Evolutionary conservation across 2,113 vertebrate genomes (phyloP).

Genomic region (Ammodytes dubius): DNA sequence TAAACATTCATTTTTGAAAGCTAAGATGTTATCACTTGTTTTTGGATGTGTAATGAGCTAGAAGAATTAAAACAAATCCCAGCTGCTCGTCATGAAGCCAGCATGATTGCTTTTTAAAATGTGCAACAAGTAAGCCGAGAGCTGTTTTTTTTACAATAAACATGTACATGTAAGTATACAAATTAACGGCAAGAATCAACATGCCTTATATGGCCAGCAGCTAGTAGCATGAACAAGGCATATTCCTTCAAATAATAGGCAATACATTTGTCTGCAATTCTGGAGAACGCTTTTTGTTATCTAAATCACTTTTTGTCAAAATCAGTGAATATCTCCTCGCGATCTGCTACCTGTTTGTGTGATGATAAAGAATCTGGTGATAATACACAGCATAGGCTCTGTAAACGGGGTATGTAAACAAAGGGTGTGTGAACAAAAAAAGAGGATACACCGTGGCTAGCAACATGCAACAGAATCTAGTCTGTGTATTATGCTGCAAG

Average conservation of each 20-base stretch:
- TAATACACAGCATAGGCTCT: too few species aligned
- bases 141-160: neutral
- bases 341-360: too few species aligned
- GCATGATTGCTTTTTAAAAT: neutral
- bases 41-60: neutral
- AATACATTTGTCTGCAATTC: neutral
- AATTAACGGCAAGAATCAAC: neutral
- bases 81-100: neutral
- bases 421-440: too few species aligned
- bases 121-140: neutral
- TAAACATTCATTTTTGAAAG: neutral
- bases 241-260: neutral
- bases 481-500: too few species aligned
- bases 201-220: neutral
- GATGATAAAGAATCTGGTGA: too few species aligned
- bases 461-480: too few species aligned
- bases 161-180: neutral
- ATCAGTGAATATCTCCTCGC: too few species aligned
- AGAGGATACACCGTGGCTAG: too few species aligned
- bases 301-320: too few species aligned
- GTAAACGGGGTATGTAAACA: too few species aligned
- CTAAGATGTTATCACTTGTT: neutral
- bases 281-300: too few species aligned
- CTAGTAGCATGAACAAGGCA: too few species aligned
- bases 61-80: neutral